Base-by-base conservation (phyloP, 2,888 invertebrate species). In the Argynnis bischoffii region DNA sequence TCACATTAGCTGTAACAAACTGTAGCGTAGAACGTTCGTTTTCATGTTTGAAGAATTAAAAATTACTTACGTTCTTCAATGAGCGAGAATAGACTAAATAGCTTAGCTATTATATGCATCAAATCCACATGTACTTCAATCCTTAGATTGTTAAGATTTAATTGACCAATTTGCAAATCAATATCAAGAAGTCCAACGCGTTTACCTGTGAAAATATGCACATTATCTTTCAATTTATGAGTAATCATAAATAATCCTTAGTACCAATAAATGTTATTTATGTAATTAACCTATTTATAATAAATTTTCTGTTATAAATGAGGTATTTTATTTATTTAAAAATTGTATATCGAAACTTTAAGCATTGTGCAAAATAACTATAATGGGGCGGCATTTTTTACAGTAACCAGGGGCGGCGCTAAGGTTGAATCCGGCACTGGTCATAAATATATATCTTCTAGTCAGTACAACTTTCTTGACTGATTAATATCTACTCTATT, bases 41-140 rank as follows among this genome's bases (percentile, higher is more conserved):
- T 63, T 63, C 53, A 31, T 63, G 63, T 63, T 53, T 63, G 35
- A 63, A 63, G 61, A 63, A 53, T 53, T 63, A 50, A 63, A 63
- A 63, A 63, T 51, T n/a, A n/a, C n/a, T n/a, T n/a, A n/a, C n/a
- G n/a, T n/a, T 61, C 50, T 61, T 53, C 61, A 61, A 61, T 61
- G 35, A 31, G 15, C 53, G 61, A 26, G 18, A 61, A 61, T 63
- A 55, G 63, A 63, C 46, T 63, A 35, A 60, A 48, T 50, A 60
- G 48, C 60, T 60, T 47, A 60, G 60, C 60, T 60, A 60, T 60
- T 60, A 41, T 60, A 60, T 60, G 60, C 60, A 60, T 60, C 47
- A 47, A 60, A 60, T 60, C 60, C 47, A 47, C 18, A 60, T 21
- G 60, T 60, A 48, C 60, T 60, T 47, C 60, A 60, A 60, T 47